Base-by-base conservation (phyloP, 1,140 invertebrate genomes). In the Lysiphlebus fabarum region DNA sequence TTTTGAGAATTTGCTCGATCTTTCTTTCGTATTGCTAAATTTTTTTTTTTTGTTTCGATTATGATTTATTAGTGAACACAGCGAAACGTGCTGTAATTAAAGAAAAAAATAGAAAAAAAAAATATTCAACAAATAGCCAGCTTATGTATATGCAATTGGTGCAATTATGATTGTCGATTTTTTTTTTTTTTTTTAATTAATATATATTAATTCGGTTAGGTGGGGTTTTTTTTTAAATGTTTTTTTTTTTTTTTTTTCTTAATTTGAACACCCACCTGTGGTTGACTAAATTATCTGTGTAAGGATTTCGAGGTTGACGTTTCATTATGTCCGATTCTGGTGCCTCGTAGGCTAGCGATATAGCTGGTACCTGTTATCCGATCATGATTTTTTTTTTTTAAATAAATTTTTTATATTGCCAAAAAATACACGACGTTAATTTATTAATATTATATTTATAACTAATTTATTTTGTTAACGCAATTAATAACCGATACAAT, bases 271-370 rank as follows among this genome's bases (percentile, higher is more conserved):
- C 74, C 77, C 81, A 92, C 90, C 93, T 93, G 86, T 91, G 88
- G 84, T 95, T 96, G 77, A 96, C 93, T 82, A 96, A 86, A 85
- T 94, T 95, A 85, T 96, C 93, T 81, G 87, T 88, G 84, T 90
- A 87, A 75, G 93, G 93, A 84, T 96, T 90, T 83, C 93, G 87
- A 68, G 94, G 93, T 84, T 91, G 88, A 75, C 93, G 85, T 87
- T 96, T 95, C 93, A 96, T 96, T 82, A 96, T 96, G 87, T 96
- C 93, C 75, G 88, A 91, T 84, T 96, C 94, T 76, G 93, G 90
- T 82, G 90, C 88, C 86, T 96, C 94, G 84, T 96, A 96, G 82
- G 93, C 93, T 84, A 95, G 85, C 79, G 93, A 95, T 85, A 96
- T 95, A 84, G 93, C 93, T 81, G 93, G 93, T 83, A 94, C 90